These are phyloP conservation scores for Hipposideros larvatus DNA, from an alignment of 2,797 vertebrate genomes.

Conservation along the genomic window DNA sequence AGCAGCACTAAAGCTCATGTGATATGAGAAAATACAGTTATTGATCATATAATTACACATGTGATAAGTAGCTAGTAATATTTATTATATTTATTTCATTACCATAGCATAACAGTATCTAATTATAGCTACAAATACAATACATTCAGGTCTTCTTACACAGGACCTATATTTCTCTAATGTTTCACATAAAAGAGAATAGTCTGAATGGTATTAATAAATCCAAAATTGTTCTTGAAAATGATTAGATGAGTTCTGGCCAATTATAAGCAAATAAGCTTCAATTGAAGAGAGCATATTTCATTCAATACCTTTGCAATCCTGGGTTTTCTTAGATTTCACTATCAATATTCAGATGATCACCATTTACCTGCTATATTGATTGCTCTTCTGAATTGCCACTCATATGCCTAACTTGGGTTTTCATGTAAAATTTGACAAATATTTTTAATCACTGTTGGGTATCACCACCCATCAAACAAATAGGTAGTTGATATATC, in stretches of 20 bases:
- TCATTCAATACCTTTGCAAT: neutral
- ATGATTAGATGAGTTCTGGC: neutral
- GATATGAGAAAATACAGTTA: neutral
- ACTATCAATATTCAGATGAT: neutral
- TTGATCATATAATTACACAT: neutral
- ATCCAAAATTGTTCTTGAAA: neutral
- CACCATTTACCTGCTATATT: neutral
- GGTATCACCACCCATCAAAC: neutral
- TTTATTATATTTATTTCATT: neutral
- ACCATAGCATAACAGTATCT: neutral
- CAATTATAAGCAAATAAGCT: neutral
- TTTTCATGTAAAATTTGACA: neutral
- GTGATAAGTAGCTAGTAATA: neutral
- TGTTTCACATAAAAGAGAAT: neutral
- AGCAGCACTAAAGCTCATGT: neutral
- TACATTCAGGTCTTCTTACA: neutral
- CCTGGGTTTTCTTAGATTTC: neutral
- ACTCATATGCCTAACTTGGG: neutral
- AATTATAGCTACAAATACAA: neutral
- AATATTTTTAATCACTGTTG: neutral
- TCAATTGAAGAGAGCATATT: neutral
- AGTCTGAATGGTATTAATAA: neutral
- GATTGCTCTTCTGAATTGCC: neutral
- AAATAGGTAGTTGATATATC: neutral
- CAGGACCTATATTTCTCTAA: neutral